phyloP scores from a whole-genome alignment of 1,140 invertebrate genomes.

The Tetragnatha versicolor region DNA sequence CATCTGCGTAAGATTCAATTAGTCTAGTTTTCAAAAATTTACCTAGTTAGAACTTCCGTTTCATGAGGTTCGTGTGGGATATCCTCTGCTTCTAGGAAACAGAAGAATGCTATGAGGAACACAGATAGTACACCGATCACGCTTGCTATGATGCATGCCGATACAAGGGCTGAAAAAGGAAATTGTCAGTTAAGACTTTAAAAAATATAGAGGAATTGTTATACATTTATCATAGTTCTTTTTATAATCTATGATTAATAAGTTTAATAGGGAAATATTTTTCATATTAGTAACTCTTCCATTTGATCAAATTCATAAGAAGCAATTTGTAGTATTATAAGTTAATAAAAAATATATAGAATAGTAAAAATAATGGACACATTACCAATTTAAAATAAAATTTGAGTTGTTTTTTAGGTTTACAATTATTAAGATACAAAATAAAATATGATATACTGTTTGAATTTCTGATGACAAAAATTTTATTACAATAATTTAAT shows the following conservation, averaged over 20 bases:
- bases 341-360: no score
- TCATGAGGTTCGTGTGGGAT: conserved; percentile 18
- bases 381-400: neutral
- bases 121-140: conserved; percentile 31
- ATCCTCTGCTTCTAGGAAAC: conserved; percentile 34
- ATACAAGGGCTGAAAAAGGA: neutral
- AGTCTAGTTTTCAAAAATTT: neutral
- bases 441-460: neutral
- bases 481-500: no score
- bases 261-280: no score
- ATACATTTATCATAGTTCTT: neutral
- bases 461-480: no score
- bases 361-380: neutral
- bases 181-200: neutral
- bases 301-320: no score
- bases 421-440: neutral
- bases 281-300: no score
- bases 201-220: neutral
- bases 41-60: conserved; percentile 19
- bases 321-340: no score
- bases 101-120: conserved; percentile 44
- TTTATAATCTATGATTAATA: no score
- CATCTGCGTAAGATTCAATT: no score
- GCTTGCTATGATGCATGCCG: conserved; percentile 20
- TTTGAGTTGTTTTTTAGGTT: neutral